phyloP scores from a whole-genome alignment of 2,113 vertebrate species.

The Limanda limanda region DNA sequence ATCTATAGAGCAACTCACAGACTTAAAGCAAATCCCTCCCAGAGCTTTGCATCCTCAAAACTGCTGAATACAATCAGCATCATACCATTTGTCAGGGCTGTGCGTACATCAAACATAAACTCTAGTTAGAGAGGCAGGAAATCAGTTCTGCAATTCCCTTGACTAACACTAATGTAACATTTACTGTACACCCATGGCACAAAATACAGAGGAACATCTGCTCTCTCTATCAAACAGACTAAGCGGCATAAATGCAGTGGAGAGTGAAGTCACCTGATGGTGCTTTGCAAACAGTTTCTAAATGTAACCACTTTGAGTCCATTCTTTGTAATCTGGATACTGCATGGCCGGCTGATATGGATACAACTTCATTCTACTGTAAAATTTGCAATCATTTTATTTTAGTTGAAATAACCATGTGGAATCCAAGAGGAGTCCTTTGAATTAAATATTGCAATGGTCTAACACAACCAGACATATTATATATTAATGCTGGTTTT shows the following conservation, averaged over 20 bases:
- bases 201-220: conserved; percentile 14
- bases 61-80: conserved; percentile 38
- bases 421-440: no score
- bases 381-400: no score
- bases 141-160: conserved; percentile 9
- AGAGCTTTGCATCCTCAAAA: conserved; percentile 20
- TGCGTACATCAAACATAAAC: conserved; percentile 14
- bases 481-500: no score
- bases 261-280: not conserved
- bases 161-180: conserved; percentile 20
- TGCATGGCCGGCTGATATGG: not conserved
- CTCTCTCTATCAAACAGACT: not conserved
- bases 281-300: not conserved
- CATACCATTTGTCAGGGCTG: conserved; percentile 27
- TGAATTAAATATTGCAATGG: no score
- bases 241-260: no score
- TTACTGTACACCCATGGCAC: not conserved
- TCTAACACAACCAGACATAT: no score
- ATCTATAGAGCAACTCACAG: conserved; percentile 22
- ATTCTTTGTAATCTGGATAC: not conserved
- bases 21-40: conserved; percentile 36
- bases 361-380: no score
- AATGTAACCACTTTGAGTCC: not conserved
- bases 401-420: no score
- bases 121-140: conserved; percentile 5